Conservation (phyloP, 2,888 invertebrate genomes). For the Tenthredo mesomela region DNA sequence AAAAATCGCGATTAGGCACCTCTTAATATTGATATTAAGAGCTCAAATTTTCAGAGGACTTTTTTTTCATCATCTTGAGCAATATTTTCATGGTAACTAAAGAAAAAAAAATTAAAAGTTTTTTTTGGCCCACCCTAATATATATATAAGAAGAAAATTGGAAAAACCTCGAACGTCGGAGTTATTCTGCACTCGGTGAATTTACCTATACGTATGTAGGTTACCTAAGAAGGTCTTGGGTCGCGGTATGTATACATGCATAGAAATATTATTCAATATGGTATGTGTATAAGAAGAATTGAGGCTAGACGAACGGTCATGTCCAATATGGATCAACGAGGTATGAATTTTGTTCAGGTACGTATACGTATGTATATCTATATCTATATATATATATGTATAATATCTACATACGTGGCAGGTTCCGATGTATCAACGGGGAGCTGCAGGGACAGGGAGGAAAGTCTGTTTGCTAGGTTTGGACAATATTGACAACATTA, state of each 20-base stretch:
- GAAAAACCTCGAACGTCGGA: neutral
- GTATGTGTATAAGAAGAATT: neutral
- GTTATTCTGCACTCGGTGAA: neutral
- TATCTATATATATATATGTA: neutral
- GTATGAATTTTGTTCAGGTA: constrained; percentile 25
- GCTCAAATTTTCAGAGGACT: no score
- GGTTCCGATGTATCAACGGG: constrained; percentile 12
- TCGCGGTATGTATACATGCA: neutral
- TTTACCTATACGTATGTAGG: neutral
- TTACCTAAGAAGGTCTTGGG: neutral
- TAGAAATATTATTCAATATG: constrained; percentile 22
- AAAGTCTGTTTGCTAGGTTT: constrained; percentile 45
- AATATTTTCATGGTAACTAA: no score
- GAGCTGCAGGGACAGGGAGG: neutral
- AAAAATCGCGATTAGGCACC: no score
- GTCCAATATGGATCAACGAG: constrained; percentile 46
- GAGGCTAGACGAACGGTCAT: constrained; percentile 20
- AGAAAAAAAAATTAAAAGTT: no score
- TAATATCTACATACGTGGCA: no score
- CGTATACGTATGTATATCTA: neutral
- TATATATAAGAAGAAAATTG: neutral
- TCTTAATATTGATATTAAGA: no score
- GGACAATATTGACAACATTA: constrained; percentile 51
- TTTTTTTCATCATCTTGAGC: no score
- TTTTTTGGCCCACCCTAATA: no score